Percentiles rank a stretch among this genome's conserved stretches.
phyloP scores from a whole-genome alignment of 2,888 invertebrate species.

The Melanostoma scalare region DNA sequence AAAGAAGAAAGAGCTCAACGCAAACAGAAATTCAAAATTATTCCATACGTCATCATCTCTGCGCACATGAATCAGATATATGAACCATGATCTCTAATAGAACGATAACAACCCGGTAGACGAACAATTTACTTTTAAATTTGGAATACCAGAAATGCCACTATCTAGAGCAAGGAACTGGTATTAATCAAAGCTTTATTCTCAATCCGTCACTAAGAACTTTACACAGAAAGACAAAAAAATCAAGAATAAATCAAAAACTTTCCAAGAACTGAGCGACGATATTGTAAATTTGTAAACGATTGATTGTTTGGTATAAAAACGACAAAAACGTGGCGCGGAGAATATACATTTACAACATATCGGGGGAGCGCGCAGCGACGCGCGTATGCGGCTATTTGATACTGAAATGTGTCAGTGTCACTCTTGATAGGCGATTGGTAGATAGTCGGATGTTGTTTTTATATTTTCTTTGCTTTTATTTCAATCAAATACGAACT shows the following conservation, averaged over 20 bases:
- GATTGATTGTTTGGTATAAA: conserved; percentile 19
- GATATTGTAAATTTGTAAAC: not conserved
- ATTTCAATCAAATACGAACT: conserved; percentile 44
- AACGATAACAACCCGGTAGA: too few relatives aligned
- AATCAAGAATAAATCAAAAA: conserved; percentile 14
- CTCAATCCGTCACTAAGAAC: too few relatives aligned
- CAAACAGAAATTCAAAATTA: not conserved
- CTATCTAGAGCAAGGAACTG: too few relatives aligned
- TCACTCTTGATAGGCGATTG: conserved; percentile 42
- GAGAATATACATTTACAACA: conserved; percentile 8
- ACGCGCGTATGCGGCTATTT: too few relatives aligned
- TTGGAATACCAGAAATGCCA: too few relatives aligned
- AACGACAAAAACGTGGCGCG: conserved; percentile 58
- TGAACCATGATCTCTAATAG: not conserved
- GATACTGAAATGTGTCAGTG: conserved; percentile 50
- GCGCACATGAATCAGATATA: conserved; percentile 2
- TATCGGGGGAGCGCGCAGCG: not conserved
- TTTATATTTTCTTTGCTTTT: not conserved
- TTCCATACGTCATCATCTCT: not conserved
- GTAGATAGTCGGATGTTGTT: conserved; percentile 15
- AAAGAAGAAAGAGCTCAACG: too few relatives aligned
- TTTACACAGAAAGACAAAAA: not conserved
- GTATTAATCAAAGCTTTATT: too few relatives aligned
- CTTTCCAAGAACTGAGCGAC: too few relatives aligned
- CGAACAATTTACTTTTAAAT: too few relatives aligned